Evolutionary conservation across 1,140 invertebrate species (phyloP), one percentile per base, ranked within the genome.

Genomic region (Bradysia coprophila): DNA sequence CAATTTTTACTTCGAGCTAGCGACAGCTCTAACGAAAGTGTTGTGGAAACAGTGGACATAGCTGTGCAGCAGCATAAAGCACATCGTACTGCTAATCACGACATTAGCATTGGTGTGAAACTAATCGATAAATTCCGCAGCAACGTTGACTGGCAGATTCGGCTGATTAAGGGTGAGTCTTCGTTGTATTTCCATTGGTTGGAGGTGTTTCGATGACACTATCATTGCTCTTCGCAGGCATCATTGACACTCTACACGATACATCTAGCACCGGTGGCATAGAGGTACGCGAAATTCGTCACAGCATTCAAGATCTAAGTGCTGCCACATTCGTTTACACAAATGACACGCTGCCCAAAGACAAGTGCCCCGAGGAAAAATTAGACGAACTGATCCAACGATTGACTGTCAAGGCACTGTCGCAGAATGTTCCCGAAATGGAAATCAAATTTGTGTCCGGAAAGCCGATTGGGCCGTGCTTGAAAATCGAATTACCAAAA

Each of bases 341-440:
- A 4, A 94, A 94, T 53, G 86, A 89, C 46, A 81, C 81, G 16
- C 54, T 94, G 45, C 75, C 81, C 0, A 75, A 76, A 37, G 75
- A 73, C 51, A 68, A 67, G 16, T 92, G 89, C 84, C 86, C 1
- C 65, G 69, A 48, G 64, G 69, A 45, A 24, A 73, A 82, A 45
- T 76, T 91, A 18, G 69, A 76, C 24, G 63, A 69, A 45, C 55
- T 87, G 4, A 72, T 76, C 51, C 32, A 21, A 11, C 44, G 52
- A 10, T 43, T 61, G 36, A 50, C 78, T 23, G 73, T 72, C 4
- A 53, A 54, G 6, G 52, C 62, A 11, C 51, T 83, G n/a, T 62
- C 50, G 18, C 54, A 67, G 16, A 64, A 83, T 46, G 57, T 63
- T 5, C 76, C 76, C 0, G 65, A 75, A 51, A 65, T 84, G 21